phyloP scores from a whole-genome alignment of 1,140 invertebrate species.

The Drosophila tropicalis region DNA sequence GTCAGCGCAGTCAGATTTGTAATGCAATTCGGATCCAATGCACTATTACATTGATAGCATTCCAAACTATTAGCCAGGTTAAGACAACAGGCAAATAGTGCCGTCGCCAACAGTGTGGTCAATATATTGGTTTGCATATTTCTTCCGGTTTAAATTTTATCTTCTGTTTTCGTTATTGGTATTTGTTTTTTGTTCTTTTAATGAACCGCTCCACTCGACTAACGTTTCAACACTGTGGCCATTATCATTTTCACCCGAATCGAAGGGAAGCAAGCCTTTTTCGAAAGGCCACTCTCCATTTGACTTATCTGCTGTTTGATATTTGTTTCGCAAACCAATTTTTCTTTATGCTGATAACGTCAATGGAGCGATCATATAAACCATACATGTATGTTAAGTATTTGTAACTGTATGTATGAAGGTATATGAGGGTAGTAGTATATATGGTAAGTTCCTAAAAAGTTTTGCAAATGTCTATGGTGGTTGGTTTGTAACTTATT shows the following conservation, averaged over 20 bases:
- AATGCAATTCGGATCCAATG: neutral
- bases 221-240: conserved; percentile 10
- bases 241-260: conserved; percentile 50
- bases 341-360: conserved; percentile 55
- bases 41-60: conserved; percentile 14
- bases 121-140: conserved; percentile 28
- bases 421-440: neutral
- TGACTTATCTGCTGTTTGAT: conserved; percentile 50
- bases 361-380: conserved; percentile 47
- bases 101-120: conserved; percentile 24
- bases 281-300: conserved; percentile 25
- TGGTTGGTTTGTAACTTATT: neutral
- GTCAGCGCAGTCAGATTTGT: no score
- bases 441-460: neutral
- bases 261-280: neutral
- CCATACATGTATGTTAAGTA: neutral
- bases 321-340: conserved; percentile 25
- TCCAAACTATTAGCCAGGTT: neutral
- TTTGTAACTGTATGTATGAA: neutral
- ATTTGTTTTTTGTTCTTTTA: neutral
- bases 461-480: conserved; percentile 1
- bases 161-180: neutral
- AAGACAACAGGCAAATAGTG: neutral
- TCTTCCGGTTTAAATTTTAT: neutral
- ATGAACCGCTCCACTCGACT: conserved; percentile 29